These are phyloP conservation scores for Microcaecilia unicolor DNA, from an alignment of 2,797 vertebrate genomes.

Conservation along the genomic window DNA sequence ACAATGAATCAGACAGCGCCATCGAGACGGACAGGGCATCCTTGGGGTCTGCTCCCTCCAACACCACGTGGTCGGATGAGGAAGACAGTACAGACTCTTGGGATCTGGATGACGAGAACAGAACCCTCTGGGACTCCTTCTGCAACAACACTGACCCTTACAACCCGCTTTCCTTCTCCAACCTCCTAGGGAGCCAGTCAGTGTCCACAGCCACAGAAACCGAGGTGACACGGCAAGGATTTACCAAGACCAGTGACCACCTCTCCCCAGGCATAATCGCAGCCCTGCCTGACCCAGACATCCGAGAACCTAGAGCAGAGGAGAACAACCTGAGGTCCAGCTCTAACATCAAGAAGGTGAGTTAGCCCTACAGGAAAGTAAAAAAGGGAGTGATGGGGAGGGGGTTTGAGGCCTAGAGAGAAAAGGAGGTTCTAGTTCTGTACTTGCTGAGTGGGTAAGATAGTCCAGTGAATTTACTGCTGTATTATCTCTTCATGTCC, in stretches of 20 bases:
- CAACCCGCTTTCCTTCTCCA: slow-evolving; percentile 1
- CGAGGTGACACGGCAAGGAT: too few relatives aligned
- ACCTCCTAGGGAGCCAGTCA: not conserved
- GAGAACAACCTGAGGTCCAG: slow-evolving; percentile 11
- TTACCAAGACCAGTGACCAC: not conserved
- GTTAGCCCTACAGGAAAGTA: too few relatives aligned
- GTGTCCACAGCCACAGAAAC: not conserved
- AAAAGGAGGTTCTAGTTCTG: too few relatives aligned
- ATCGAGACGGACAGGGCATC: not conserved
- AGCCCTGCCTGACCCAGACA: not conserved
- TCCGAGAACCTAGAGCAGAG: not conserved
- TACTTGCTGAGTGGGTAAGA: too few relatives aligned
- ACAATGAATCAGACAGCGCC: not conserved
- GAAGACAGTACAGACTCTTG: not conserved
- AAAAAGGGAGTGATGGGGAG: too few relatives aligned
- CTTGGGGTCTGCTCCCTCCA: too few relatives aligned
- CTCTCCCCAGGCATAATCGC: not conserved
- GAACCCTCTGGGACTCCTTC: slow-evolving; percentile 1
- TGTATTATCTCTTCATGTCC: too few relatives aligned
- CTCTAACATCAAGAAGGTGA: slow-evolving; percentile 23
- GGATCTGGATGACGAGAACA: not conserved
- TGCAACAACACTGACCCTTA: slow-evolving; percentile 2
- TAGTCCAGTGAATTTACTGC: too few relatives aligned
- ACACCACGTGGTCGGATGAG: not conserved
- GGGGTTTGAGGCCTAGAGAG: too few relatives aligned